phyloP scores from a whole-genome alignment of 2,888 invertebrate genomes.

The Altica lythri region DNA sequence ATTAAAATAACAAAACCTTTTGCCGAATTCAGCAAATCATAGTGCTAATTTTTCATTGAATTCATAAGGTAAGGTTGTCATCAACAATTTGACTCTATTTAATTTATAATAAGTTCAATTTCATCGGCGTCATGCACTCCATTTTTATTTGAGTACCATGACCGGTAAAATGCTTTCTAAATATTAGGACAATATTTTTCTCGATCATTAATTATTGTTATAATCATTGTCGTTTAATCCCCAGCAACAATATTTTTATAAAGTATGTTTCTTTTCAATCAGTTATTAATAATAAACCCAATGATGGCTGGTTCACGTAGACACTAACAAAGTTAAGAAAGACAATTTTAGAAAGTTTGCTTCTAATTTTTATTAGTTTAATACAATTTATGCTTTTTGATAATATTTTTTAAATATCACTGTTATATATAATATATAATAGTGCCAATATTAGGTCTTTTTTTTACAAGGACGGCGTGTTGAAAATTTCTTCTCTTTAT shows the following conservation, averaged over 20 bases:
- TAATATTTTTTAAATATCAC: too few species aligned
- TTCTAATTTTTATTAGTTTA: too few species aligned
- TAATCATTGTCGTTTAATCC: neutral
- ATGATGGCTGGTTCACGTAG: constrained; percentile 12
- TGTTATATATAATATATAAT: too few species aligned
- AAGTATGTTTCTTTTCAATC: too few species aligned
- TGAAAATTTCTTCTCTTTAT: neutral
- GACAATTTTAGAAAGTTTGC: too few species aligned
- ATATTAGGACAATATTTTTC: constrained; percentile 14
- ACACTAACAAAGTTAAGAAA: too few species aligned
- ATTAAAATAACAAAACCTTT: constrained; percentile 49
- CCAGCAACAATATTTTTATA: too few species aligned
- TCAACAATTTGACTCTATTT: constrained; percentile 48
- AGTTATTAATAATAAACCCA: constrained; percentile 1
- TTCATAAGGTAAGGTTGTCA: constrained; percentile 48
- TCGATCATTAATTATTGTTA: neutral
- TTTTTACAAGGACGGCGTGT: constrained; percentile 21
- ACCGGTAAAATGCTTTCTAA: constrained; percentile 23
- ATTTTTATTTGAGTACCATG: constrained; percentile 29
- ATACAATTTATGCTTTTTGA: neutral
- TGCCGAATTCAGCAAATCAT: constrained; percentile 38
- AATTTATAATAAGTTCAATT: constrained; percentile 50
- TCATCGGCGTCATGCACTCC: constrained; percentile 52
- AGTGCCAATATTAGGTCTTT: too few species aligned
- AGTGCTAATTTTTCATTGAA: constrained; percentile 21